A percentile compares a stretch with the other conserved stretches of the same genome.
These are phyloP conservation scores for Urosaurus nigricauda DNA, from an alignment of 2,797 vertebrate genomes.

Conservation along the genomic window DNA sequence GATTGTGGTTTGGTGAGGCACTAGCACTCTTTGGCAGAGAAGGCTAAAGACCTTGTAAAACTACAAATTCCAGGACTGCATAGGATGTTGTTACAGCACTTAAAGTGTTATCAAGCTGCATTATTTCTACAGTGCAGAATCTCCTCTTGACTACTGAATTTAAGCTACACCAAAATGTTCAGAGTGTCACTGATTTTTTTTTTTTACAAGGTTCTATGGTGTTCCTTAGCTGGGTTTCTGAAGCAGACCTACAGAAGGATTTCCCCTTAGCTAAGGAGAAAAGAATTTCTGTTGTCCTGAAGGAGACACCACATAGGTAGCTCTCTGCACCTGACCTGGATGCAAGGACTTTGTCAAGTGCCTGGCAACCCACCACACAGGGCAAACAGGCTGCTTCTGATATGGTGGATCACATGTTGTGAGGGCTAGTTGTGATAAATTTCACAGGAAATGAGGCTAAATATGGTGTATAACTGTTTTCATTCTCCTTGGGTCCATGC, in stretches of 20 bases:
- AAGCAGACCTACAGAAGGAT: background rate
- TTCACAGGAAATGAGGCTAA: background rate
- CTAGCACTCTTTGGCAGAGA: too few species aligned
- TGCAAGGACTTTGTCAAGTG: background rate
- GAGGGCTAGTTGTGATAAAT: background rate
- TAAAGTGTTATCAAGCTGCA: too few species aligned
- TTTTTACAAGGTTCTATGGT: background rate
- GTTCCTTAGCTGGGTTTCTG: background rate
- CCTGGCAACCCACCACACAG: background rate
- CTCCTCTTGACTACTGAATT: background rate
- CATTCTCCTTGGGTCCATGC: background rate
- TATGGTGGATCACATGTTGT: background rate
- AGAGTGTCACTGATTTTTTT: background rate
- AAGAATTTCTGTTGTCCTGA: background rate
- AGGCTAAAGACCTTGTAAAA: too few species aligned
- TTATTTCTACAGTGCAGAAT: too few species aligned
- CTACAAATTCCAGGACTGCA: too few species aligned
- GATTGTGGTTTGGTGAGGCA: too few species aligned
- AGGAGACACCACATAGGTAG: background rate
- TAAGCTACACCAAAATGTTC: background rate
- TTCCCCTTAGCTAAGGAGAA: background rate
- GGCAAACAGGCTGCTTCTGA: background rate
- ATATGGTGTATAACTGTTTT: background rate
- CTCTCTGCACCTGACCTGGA: too few species aligned
- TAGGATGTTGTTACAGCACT: too few species aligned